Conservation (phyloP, 2,797 vertebrate species). For the Sebastes minor region DNA sequence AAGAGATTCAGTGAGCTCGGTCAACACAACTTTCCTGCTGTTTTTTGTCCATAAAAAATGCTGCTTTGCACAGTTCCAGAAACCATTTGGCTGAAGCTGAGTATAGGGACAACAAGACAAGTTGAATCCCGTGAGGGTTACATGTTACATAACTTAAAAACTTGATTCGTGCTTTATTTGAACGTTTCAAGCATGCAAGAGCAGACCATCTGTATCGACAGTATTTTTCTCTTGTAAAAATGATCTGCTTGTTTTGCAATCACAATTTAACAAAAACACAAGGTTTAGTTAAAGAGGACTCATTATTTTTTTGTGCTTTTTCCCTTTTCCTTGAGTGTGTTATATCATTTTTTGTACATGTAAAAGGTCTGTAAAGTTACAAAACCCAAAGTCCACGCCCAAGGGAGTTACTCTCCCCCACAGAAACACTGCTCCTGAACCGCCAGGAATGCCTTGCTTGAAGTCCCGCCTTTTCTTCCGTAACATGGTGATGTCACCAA, state of each 20-base stretch:
- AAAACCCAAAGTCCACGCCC: too few species aligned
- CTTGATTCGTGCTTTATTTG: not conserved
- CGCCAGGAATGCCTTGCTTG: too few species aligned
- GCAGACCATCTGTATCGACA: not conserved
- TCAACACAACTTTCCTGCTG: not conserved
- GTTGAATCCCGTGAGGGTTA: not conserved
- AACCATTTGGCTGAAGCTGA: not conserved
- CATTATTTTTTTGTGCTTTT: too few species aligned
- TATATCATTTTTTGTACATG: too few species aligned
- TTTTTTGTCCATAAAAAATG: not conserved
- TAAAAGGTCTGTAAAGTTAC: too few species aligned
- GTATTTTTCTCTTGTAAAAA: not conserved
- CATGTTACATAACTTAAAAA: constrained; percentile 8
- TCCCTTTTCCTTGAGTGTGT: too few species aligned
- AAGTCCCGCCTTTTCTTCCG: too few species aligned
- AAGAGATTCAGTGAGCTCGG: constrained; percentile 17
- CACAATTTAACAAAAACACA: not conserved
- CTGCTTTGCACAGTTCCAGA: not conserved
- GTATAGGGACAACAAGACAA: not conserved
- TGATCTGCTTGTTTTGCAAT: not conserved
- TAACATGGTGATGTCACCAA: too few species aligned
- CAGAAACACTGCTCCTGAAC: too few species aligned
- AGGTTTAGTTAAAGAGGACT: not conserved
- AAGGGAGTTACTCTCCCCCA: too few species aligned
- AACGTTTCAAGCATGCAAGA: not conserved